Base-by-base conservation (phyloP, 2,113 vertebrate genomes). In the Emydura subglobosa region DNA sequence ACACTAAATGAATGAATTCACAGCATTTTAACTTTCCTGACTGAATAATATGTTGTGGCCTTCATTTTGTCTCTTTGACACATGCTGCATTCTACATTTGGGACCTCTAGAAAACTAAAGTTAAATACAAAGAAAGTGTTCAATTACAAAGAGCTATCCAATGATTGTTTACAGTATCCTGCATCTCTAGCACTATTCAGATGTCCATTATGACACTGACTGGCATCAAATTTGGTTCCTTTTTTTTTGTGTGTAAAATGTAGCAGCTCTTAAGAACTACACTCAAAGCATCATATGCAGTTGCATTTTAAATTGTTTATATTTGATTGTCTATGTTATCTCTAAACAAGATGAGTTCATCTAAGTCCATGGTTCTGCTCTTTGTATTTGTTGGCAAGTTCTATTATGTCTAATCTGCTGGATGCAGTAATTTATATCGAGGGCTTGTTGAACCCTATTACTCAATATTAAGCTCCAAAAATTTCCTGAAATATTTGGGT, bases 331-430 rank as follows among this genome's bases (percentile, higher is more conserved):
- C 83, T 85, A 65, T 65, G 81, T 89, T 97, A 96, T 96, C 96
- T 96, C 93, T 93, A 89, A 97, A 97, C 95, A 87, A 97, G 89
- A 86, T 95, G 93, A 92, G 89, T 82, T 97, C 81, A 87, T 96
- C 74, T 82, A 91, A 81, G 91, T 89, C 93, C 55, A 31, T 31
- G 61, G 89, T 79, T 94, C 94, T 96, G 85, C 76, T 95, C 81
- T 92, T 89, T 93, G 91, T 95, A 88, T 76, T 92, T 92, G 78
- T 44, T 95, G 92, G 42, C 14, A 1, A 95, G 89, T 91, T 91
- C 85, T 65, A 59, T 90, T 93, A 82, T 90, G 61, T 95, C 87
- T 86, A 91, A 54, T 79, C 81, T 79, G 61, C 59, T 72, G 39
- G 54, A 89, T 74, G 44, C 68, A 51, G 82, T 81, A 79, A 81